Base-by-base conservation (phyloP, 2,797 vertebrate species). In the Urocyon cinereoargenteus region DNA sequence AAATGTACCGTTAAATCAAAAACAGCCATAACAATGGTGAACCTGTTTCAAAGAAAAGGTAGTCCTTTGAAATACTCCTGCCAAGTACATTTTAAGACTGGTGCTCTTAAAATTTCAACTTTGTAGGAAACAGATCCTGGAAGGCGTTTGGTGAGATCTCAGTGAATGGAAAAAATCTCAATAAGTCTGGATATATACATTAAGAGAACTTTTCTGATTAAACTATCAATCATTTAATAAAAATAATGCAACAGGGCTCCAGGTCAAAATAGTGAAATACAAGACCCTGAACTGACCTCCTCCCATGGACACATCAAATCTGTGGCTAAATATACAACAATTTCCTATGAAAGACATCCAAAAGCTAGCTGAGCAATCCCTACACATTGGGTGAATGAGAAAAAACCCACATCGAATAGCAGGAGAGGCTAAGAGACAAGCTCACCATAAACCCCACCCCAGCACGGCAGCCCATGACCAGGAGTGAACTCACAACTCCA, bases 1-100 rank as follows among this genome's bases (percentile, higher is more conserved):
- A 91, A 89, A 94, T 21, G 31, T 22, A 75, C 8, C 18, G 57
- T 77, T 81, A 77, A 57, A 79, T 84, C 15, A 51, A 96, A 88
- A 94, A 53, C 13, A 75, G 40, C 40, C 40, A 45, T 45, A 45
- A 45, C 40, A 45, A 45, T 45, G 40, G 40, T 45, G 4, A 40
- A 15, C 66, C 45, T 40, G 22, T 28, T 70, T 57, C 86, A 72
- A 9, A 93, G 59, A n/a, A 82, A 66, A 34, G 18, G 19, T 22
- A 6, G 51, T 70, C 40, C 85, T 79, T 26, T 64, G 36, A 61
- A 45, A 51, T 16, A n/a, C 5, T 34, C 12, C 19, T 22, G 55
- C 22, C 24, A 45, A 70, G 64, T n/a, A 19, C 36, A 62, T 57
- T 59, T 72, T 77, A 51, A 36, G n/a, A 51, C 1, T 1, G 22